phyloP scores from a whole-genome alignment of 1,140 invertebrate genomes.

The Drosophila nikananu region DNA sequence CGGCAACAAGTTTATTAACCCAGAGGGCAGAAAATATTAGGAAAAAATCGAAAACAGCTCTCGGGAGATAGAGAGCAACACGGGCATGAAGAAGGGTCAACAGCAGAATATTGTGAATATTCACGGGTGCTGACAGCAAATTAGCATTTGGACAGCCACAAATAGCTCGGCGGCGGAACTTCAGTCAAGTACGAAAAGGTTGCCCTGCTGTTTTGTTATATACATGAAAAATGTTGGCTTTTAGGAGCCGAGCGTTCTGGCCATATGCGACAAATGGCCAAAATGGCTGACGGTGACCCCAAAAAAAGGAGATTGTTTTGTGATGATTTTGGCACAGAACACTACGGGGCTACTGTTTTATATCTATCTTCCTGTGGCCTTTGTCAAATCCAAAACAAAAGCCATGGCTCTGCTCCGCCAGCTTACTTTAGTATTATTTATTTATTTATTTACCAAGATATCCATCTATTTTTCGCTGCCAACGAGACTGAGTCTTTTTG shows the following conservation, averaged over 20 bases:
- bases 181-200: conserved; percentile 36
- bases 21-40: conserved; percentile 40
- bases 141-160: conserved; percentile 50
- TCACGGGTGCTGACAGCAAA: conserved; percentile 53
- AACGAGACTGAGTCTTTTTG: conserved; percentile 40
- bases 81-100: conserved; percentile 46
- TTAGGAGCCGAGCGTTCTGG: conserved; percentile 7
- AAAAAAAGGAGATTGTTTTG: conserved; percentile 35
- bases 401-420: conserved; percentile 19
- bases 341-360: conserved; percentile 34
- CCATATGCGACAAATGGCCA: conserved; percentile 44
- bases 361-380: conserved; percentile 51
- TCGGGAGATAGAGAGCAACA: conserved; percentile 10
- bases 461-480: conserved; percentile 27
- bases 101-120: conserved; percentile 54
- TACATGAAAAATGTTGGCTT: conserved; percentile 16
- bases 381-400: conserved; percentile 55
- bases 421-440: conserved; percentile 51
- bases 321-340: conserved; percentile 42
- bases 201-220: conserved; percentile 3
- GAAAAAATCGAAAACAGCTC: conserved; percentile 10
- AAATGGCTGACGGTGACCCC: conserved; percentile 45
- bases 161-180: conserved; percentile 23
- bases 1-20: conserved; percentile 77
- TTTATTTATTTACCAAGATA: conserved; percentile 44